Evolutionary conservation across 2,797 vertebrate genomes (phyloP), one percentile per base, ranked within the genome.

Genomic region (Sebastes matsubarae): DNA sequence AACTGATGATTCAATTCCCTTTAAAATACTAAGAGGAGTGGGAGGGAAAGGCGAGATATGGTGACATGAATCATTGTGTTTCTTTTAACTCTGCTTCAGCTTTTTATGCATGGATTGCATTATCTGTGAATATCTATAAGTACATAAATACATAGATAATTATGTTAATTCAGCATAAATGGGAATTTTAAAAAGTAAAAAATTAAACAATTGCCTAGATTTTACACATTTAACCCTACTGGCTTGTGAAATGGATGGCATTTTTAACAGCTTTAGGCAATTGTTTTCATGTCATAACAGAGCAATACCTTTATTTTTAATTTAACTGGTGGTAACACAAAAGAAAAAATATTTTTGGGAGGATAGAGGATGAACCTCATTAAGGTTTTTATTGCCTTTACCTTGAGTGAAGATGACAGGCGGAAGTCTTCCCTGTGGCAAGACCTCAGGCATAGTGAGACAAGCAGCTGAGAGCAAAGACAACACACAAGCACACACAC

Each of bases 381-480:
- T 91, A 87, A 70, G 32, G 54, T 20, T 30, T 77, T 87, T 79
- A 74, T 46, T 46, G 34, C 54, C 20, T 75, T 89, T 82, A 87
- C 79, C 82, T 88, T 89, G 71, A 93, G 75, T 90, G 71, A 89
- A 90, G 91, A 92, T 86, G 92, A 93, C 92, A 93, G 79, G 93
- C n/a, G 69, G 89, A 91, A 88, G 83, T 87, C 72, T 84, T 80
- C 83, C 90, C 81, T 82, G 73, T 72, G 77, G 94, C 91, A 77
- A 88, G 34, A 79, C 91, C 86, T 77, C 65, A 73, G 87, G 92
- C 67, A 1, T 34, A 68, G 70, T 66, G 81, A 92, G 86, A 84
- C 83, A 70, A 80, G 77, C 81, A 91, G 71, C 93, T 93, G 89
- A 91, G 79, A 86, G 88, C 82, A 87, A 60, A 65, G 10, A 76